These are phyloP conservation scores for Formica selysi DNA, from an alignment of 1,140 invertebrate species.

Conservation along the genomic window DNA sequence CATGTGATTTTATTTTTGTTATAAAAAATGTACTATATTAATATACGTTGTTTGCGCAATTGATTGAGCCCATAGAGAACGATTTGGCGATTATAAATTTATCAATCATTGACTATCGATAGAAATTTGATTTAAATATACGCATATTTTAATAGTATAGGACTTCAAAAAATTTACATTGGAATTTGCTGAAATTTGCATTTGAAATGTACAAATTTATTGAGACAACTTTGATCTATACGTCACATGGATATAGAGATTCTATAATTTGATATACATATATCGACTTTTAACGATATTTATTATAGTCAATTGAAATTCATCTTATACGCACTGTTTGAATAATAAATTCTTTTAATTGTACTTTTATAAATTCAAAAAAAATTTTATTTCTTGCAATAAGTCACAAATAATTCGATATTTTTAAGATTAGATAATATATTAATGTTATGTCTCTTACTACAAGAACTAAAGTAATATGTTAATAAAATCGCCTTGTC, in stretches of 20 bases:
- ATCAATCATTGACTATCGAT: slow-evolving; percentile 29
- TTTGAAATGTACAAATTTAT: slow-evolving; percentile 29
- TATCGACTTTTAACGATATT: slow-evolving; percentile 49
- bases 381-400: background rate
- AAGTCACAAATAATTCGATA: background rate
- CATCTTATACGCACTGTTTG: background rate
- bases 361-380: background rate
- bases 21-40: background rate
- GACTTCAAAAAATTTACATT: slow-evolving; percentile 57
- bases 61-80: slow-evolving; percentile 6
- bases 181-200: slow-evolving; percentile 50
- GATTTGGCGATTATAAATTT: slow-evolving; percentile 45
- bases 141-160: slow-evolving; percentile 53
- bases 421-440: slow-evolving; percentile 4
- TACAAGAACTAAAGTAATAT: slow-evolving; percentile 5
- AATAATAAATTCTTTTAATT: slow-evolving; percentile 3
- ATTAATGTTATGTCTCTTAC: background rate
- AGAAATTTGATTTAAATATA: slow-evolving; percentile 57
- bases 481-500: background rate
- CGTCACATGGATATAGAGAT: slow-evolving; percentile 4
- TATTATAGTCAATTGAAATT: slow-evolving; percentile 29
- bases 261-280: slow-evolving; percentile 5
- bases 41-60: background rate
- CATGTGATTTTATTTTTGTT: background rate
- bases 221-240: slow-evolving; percentile 40